Conservation (phyloP, 2,113 vertebrate species). For the Corythaixoides concolor region DNA sequence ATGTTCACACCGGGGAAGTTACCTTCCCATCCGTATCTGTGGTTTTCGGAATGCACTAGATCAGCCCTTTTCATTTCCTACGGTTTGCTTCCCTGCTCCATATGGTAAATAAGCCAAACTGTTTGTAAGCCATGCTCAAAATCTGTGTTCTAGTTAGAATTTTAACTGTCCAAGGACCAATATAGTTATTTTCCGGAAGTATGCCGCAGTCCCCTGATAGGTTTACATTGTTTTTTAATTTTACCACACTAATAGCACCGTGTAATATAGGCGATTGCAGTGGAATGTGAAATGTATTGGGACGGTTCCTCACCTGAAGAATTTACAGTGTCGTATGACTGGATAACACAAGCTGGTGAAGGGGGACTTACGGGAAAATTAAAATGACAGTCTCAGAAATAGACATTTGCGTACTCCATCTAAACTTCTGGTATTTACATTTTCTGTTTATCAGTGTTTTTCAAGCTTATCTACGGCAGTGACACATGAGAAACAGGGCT, state of each 20-base stretch:
- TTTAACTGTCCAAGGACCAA: neutral
- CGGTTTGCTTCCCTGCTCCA: neutral
- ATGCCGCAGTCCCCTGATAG: neutral
- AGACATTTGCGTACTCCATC: neutral
- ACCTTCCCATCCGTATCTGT: neutral
- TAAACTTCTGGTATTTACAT: neutral
- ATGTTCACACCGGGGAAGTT: neutral
- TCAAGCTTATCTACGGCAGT: neutral
- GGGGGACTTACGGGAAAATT: neutral
- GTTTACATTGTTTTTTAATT: neutral
- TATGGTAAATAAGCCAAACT: neutral
- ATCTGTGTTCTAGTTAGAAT: neutral
- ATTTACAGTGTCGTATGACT: neutral
- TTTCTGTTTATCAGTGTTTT: constrained; percentile 13
- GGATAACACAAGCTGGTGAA: neutral
- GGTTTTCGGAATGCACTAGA: neutral
- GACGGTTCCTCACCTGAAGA: neutral
- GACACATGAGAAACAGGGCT: neutral
- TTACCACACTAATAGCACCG: neutral
- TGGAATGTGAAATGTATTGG: neutral
- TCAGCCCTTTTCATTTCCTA: neutral
- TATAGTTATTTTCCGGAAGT: neutral
- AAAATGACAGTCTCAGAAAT: neutral
- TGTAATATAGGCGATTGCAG: neutral
- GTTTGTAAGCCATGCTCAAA: neutral